Percentiles rank a stretch among this genome's conserved stretches.
phyloP scores from a whole-genome alignment of 2,797 vertebrate species.

The Strix occidentalis region DNA sequence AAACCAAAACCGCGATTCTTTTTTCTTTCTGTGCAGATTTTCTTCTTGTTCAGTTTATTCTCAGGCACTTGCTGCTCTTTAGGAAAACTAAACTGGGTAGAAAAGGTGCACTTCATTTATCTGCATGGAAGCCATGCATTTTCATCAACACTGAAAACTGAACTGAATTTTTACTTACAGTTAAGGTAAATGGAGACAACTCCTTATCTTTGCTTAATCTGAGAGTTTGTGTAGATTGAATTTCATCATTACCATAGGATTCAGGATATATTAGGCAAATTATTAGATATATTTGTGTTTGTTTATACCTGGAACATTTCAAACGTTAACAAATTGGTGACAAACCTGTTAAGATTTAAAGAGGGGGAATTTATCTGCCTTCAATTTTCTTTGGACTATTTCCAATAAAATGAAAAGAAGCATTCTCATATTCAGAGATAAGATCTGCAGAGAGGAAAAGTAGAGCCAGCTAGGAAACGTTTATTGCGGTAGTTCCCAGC shows the following conservation, averaged over 20 bases:
- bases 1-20: background rate
- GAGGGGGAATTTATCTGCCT: background rate
- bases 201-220: background rate
- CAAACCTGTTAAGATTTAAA: background rate
- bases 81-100: background rate
- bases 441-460: background rate
- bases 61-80: background rate
- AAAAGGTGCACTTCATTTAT: background rate
- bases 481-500: accelerated
- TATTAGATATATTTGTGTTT: background rate
- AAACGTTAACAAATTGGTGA: background rate
- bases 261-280: background rate
- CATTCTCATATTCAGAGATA: background rate
- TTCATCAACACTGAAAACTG: background rate
- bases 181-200: background rate
- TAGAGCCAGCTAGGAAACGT: background rate
- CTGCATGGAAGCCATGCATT: background rate
- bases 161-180: background rate
- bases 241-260: background rate
- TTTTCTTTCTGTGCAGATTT: background rate
- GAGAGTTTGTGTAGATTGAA: background rate
- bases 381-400: background rate
- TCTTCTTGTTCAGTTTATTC: background rate
- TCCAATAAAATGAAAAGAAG: background rate
- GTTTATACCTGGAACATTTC: background rate